phyloP scores from a whole-genome alignment of 2,888 invertebrate genomes.

The Lasioglossum leucozonium region DNA sequence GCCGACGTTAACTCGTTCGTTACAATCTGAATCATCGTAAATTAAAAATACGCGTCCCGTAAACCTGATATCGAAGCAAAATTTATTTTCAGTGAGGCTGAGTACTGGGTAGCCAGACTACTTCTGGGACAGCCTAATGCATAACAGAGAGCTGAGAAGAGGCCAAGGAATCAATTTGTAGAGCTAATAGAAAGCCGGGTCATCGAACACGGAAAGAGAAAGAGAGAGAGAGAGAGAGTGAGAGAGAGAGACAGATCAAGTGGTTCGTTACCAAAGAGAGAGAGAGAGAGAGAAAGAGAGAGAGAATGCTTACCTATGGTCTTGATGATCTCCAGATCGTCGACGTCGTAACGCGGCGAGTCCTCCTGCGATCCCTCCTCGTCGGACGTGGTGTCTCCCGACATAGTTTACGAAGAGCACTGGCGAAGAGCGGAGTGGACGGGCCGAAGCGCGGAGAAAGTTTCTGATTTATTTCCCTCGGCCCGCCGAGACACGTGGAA shows the following conservation, averaged over 20 bases:
- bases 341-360: conserved; percentile 86
- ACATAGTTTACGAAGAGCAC: conserved; percentile 62
- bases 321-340: conserved; percentile 94
- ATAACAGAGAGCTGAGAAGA: neutral
- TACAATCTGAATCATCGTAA: neutral
- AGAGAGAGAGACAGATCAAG: too few relatives aligned
- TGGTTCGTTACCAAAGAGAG: too few relatives aligned
- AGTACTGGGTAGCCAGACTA: neutral
- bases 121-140: neutral
- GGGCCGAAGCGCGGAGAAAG: conserved; percentile 63
- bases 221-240: too few relatives aligned
- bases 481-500: conserved; percentile 70
- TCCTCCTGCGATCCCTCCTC: conserved; percentile 82
- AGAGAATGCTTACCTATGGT: conserved; percentile 91
- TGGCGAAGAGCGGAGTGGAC: conserved; percentile 25
- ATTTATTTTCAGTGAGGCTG: neutral
- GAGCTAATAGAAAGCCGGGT: neutral
- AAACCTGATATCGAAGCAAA: neutral
- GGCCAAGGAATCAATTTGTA: neutral
- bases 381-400: conserved; percentile 75
- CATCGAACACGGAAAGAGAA: neutral
- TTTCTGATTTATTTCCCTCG: conserved; percentile 69
- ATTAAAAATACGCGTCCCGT: neutral
- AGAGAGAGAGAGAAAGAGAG: neutral
- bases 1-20: too few relatives aligned